Base-by-base conservation (phyloP, 2,113 vertebrate genomes). In the Camelus dromedarius region DNA sequence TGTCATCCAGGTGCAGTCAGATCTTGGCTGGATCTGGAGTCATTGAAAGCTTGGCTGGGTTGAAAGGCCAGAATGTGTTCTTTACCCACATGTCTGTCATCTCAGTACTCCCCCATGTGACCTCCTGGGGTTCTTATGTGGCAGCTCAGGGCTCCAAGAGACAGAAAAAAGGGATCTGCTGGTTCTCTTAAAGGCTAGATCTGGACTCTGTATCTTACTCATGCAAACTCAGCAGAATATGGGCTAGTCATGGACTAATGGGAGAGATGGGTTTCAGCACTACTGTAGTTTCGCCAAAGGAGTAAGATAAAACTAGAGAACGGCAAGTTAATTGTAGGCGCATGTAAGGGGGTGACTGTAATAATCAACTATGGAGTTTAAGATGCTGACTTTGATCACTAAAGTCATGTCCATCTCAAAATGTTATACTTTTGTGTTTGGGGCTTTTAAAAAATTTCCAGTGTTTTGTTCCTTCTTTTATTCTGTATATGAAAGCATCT, bases 391-490 rank as follows among this genome's bases (percentile, higher is more conserved):
- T 95, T 91, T 30, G 24, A 77, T 77, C 50, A 75, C 11, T 10
- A 66, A 89, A 82, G 11, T 46, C 2, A 0, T 48, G 2, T 83
- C 60, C 16, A 46, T 75, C 56, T 82, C 75, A 91, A 93, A 93
- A 79, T 30, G 2, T 42, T 89, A 15, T 46, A 10, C 5, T 91
- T 94, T 38, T 75, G 30, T 89, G 66, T 50, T 88, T 89, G 28
- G 91, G 4, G 15, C 58, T 91, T 94, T 93, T 83, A 0, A 54
- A 38, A 1, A 69, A 77, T 85, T 76, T 4, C 30, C 15, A 86
- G 4, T 85, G n/a, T 95, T 93, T 94, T 82, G 48, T 88, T 69
- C 26, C 6, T 96, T 77, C 20, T 66, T 93, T 83, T 1, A 42
- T 50, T 95, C 16, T 15, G 8, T 28, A 77, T 95, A 76, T 85